Evolutionary conservation across 2,113 vertebrate genomes (phyloP).

Genomic region (Cricetomys ansorgei): DNA sequence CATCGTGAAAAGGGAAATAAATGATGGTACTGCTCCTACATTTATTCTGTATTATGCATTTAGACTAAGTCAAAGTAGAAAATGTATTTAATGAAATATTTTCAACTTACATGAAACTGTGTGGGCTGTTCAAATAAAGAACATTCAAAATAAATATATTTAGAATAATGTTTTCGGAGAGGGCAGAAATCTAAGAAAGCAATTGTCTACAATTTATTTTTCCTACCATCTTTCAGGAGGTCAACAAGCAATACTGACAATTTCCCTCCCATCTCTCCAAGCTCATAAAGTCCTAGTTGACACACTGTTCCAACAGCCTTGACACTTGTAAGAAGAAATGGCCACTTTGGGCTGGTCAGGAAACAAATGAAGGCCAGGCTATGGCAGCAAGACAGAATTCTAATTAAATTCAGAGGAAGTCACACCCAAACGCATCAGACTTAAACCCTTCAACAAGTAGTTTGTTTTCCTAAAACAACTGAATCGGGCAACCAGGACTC

Average conservation of each 20-base stretch:
- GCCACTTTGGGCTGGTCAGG: neutral
- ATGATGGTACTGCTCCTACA: neutral
- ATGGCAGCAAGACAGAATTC: neutral
- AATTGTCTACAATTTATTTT: neutral
- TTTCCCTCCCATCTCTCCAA: neutral
- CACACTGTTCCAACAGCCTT: neutral
- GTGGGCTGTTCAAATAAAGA: conserved; percentile 18
- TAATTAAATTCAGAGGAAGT: conserved; percentile 30
- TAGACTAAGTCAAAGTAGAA: conserved; percentile 24
- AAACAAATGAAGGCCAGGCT: neutral
- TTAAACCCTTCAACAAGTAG: conserved; percentile 30
- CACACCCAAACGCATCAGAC: neutral
- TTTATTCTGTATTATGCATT: conserved; percentile 36
- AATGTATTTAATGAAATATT: conserved; percentile 27
- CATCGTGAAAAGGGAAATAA: neutral
- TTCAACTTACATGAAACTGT: conserved; percentile 2
- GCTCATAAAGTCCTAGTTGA: neutral
- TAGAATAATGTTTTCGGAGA: neutral
- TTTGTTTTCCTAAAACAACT: conserved; percentile 30
- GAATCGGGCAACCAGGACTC: neutral
- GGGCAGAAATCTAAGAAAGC: conserved; percentile 22
- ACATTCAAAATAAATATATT: conserved; percentile 31
- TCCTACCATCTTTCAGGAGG: neutral
- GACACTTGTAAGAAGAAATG: neutral
- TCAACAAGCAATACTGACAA: neutral